Conservation (phyloP, 2,797 vertebrate species). For the Hydrocynus forskahlii region DNA sequence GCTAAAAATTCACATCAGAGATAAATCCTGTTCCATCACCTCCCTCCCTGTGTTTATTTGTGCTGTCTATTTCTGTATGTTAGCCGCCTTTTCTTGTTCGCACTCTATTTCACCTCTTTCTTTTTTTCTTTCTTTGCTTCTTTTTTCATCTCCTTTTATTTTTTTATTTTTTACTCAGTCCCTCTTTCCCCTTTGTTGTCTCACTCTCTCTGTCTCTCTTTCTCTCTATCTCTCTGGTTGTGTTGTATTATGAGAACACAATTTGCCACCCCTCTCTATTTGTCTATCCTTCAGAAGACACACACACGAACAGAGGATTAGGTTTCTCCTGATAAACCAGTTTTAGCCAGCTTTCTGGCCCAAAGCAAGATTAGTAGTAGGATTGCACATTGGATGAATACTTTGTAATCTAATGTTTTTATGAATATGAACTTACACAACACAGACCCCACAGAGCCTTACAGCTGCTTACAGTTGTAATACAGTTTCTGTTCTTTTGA, state of each 20-base stretch:
- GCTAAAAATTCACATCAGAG: neutral
- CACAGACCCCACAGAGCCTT: neutral
- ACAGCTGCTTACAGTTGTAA: neutral
- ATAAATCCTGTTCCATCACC: neutral
- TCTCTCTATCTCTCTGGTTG: neutral
- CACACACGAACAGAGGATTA: slow-evolving; percentile 6
- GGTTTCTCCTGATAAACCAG: neutral
- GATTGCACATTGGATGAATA: slow-evolving; percentile 1
- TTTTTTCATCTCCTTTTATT: too few species aligned
- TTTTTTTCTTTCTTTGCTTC: neutral
- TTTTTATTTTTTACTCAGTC: neutral
- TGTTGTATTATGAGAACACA: neutral
- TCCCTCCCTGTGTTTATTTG: neutral
- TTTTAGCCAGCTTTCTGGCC: slow-evolving; percentile 1
- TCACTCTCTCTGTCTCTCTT: neutral
- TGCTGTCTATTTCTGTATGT: too few species aligned
- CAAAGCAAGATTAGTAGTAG: neutral
- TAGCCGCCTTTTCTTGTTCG: neutral
- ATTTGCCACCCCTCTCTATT: neutral
- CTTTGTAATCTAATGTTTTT: neutral
- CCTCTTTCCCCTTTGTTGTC: neutral
- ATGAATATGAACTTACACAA: slow-evolving; percentile 1
- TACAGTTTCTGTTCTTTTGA: neutral
- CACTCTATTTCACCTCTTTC: too few species aligned
- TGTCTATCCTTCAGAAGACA: neutral